A percentile compares a stretch with the other conserved stretches of the same genome.
Evolutionary conservation across 2,797 vertebrate species (phyloP).

Genomic region (Meda fulgida): DNA sequence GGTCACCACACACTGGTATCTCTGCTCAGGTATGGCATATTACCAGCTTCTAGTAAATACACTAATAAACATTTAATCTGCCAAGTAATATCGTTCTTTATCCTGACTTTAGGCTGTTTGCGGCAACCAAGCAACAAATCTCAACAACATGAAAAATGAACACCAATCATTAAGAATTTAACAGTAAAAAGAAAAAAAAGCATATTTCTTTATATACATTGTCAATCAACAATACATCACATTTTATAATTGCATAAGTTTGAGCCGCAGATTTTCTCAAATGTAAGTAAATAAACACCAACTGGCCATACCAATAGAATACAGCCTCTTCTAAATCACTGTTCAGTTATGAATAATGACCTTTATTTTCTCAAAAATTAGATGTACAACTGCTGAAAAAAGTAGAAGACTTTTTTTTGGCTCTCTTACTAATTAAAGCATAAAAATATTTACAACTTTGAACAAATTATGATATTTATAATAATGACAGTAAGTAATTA

Average conservation of each 20-base stretch:
- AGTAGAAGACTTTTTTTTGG: too few species aligned
- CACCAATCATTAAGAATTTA: too few species aligned
- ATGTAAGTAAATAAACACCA: background rate
- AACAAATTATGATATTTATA: background rate
- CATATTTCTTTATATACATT: too few species aligned
- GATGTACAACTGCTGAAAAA: background rate
- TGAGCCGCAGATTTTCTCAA: too few species aligned
- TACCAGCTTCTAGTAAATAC: background rate
- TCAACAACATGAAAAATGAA: too few species aligned
- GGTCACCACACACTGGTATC: background rate
- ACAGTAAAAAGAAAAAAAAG: too few species aligned
- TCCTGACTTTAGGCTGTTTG: background rate
- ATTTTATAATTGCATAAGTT: too few species aligned
- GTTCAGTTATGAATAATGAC: background rate
- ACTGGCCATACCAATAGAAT: background rate
- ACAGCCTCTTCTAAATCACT: background rate
- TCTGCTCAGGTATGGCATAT: background rate
- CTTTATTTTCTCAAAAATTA: background rate
- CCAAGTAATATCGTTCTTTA: background rate
- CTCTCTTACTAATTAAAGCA: background rate
- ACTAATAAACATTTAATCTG: background rate
- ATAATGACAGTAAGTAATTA: background rate
- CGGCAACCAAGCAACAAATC: too few species aligned
- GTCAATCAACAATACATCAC: too few species aligned
- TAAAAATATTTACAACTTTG: background rate